phyloP scores from a whole-genome alignment of 1,140 invertebrate genomes.

The Frieseomelitta varia region DNA sequence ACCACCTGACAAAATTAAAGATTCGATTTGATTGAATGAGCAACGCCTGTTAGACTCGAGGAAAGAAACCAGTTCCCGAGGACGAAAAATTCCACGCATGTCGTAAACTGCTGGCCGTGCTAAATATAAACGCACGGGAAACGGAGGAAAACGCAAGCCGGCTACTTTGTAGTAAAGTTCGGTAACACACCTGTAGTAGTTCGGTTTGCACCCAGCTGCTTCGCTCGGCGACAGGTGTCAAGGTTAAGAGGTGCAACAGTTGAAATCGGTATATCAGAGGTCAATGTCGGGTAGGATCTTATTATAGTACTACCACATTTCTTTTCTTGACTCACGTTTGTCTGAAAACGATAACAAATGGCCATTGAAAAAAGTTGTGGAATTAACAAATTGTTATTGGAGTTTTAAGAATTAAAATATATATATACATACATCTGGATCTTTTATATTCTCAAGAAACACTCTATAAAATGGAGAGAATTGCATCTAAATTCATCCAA shows the following conservation, averaged over 20 bases:
- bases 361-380: neutral
- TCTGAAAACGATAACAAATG: neutral
- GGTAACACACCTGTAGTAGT: conserved; percentile 14
- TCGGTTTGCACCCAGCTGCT: conserved; percentile 30
- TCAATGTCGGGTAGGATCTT: neutral
- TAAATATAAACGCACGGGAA: conserved; percentile 25
- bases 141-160: conserved; percentile 21
- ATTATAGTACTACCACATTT: neutral
- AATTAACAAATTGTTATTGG: neutral
- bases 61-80: conserved; percentile 35
- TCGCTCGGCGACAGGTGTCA: conserved; percentile 33
- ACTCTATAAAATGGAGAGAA: no score
- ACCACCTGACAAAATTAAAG: neutral
- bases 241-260: neutral
- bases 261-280: no score
- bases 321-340: neutral
- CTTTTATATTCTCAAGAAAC: no score
- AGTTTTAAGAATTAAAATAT: neutral
- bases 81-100: conserved; percentile 31
- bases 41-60: neutral
- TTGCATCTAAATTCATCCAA: no score
- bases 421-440: neutral
- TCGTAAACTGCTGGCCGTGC: conserved; percentile 1
- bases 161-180: neutral
- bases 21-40: neutral